A percentile compares a stretch with the other conserved stretches of the same genome.
phyloP scores from a whole-genome alignment of 2,113 vertebrate species.

The Aspidoscelis tigris region DNA sequence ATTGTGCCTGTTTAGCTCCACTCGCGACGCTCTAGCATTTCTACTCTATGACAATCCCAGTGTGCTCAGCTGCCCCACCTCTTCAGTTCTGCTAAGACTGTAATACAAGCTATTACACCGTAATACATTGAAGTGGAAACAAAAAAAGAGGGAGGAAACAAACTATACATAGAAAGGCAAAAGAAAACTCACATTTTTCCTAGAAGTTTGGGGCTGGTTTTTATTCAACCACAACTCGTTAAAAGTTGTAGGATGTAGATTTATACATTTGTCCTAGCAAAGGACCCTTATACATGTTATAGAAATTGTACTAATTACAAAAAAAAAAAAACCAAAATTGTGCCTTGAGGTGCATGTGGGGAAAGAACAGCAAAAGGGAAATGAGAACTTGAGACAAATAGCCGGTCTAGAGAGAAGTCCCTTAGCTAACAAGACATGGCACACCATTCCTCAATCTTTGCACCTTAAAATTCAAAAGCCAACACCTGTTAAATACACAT shows the following conservation, averaged over 20 bases:
- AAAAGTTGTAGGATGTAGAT: slow-evolving; percentile 37
- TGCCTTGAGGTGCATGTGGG: slow-evolving; percentile 37
- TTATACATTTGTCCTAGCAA: slow-evolving; percentile 38
- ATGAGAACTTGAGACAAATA: slow-evolving; percentile 43
- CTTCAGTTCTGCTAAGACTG: slow-evolving; percentile 48
- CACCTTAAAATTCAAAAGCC: background rate
- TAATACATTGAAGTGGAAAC: slow-evolving; percentile 38
- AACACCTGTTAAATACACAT: slow-evolving; percentile 23
- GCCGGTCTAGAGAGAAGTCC: slow-evolving; percentile 40
- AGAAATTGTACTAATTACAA: slow-evolving; percentile 61
- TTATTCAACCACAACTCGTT: slow-evolving; percentile 61
- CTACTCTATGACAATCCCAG: slow-evolving; percentile 1
- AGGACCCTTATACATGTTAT: slow-evolving; percentile 47
- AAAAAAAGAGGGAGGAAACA: slow-evolving; percentile 19
- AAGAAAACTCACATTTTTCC: slow-evolving; percentile 61
- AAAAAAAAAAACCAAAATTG: slow-evolving; percentile 52
- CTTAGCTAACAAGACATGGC: slow-evolving; percentile 52
- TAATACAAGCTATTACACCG: slow-evolving; percentile 24
- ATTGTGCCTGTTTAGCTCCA: background rate
- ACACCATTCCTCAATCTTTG: accelerated
- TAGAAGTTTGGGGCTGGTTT: slow-evolving; percentile 61
- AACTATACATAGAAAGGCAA: slow-evolving; percentile 55
- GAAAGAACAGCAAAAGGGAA: slow-evolving; percentile 31
- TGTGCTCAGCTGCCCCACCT: slow-evolving; percentile 21
- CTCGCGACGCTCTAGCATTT: slow-evolving; percentile 10